Percentiles rank a stretch among this genome's conserved stretches.
Conservation (phyloP, 2,113 vertebrate species). For the Rhea americana region DNA sequence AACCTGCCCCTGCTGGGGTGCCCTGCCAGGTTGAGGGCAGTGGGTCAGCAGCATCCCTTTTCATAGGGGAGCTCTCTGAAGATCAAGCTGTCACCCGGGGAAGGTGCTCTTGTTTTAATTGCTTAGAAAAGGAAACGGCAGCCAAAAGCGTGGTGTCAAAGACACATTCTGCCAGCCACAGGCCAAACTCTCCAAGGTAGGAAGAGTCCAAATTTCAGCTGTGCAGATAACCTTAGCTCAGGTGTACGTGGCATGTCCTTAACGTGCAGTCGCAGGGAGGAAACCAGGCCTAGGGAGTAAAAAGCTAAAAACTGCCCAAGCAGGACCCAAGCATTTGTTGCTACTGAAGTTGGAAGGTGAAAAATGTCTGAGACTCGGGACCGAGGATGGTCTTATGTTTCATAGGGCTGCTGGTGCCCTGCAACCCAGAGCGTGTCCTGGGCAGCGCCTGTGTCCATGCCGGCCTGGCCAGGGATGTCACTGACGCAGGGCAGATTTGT, state of each 20-base stretch:
- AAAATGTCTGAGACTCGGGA: neutral
- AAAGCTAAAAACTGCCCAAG: neutral
- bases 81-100: neutral
- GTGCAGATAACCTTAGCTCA: neutral
- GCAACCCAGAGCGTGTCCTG: neutral
- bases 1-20: neutral
- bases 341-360: neutral
- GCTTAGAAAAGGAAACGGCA: neutral
- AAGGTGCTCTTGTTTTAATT: accelerated
- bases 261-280: neutral
- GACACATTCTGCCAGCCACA: neutral
- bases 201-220: neutral
- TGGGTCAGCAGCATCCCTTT: neutral
- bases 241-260: accelerated
- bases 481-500: no score
- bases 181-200: neutral
- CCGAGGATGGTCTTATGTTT: neutral
- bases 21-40: neutral
- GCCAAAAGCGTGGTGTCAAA: accelerated
- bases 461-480: no score
- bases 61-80: neutral
- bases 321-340: accelerated
- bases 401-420: accelerated
- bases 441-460: no score
- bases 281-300: neutral